These are phyloP conservation scores for Teleogryllus occipitalis DNA, from an alignment of 1,140 invertebrate species.

Conservation along the genomic window DNA sequence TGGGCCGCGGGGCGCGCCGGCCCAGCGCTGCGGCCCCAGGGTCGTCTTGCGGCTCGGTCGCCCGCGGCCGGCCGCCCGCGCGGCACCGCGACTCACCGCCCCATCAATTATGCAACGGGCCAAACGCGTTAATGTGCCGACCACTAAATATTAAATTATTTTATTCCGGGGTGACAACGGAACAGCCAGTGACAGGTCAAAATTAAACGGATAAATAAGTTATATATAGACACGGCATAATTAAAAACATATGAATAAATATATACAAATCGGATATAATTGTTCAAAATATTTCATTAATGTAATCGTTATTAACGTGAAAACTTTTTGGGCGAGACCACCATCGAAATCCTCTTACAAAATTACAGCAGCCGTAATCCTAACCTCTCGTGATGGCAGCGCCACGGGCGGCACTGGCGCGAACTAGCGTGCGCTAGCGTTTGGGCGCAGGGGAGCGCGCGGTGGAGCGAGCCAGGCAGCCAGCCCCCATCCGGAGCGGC, in stretches of 20 bases:
- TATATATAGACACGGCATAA: neutral
- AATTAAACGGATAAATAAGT: constrained; percentile 6
- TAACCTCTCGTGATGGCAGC: neutral
- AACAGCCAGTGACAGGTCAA: neutral
- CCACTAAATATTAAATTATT: constrained; percentile 6
- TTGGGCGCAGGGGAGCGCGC: too few relatives aligned
- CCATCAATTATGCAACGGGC: neutral
- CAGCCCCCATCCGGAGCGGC: too few relatives aligned
- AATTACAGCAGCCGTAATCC: neutral
- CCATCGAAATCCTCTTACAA: neutral
- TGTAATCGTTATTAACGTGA: constrained; percentile 1
- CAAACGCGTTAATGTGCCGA: neutral
- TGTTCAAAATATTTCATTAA: constrained; percentile 6
- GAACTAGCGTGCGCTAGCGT: too few relatives aligned
- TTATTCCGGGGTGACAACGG: neutral
- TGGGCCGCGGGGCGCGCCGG: too few relatives aligned
- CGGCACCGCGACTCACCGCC: too few relatives aligned
- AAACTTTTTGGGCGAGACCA: neutral
- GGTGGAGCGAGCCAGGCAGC: too few relatives aligned
- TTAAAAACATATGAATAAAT: constrained; percentile 6
- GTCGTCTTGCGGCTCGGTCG: too few relatives aligned
- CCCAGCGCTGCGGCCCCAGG: too few relatives aligned
- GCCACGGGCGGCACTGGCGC: neutral
- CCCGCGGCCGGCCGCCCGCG: too few relatives aligned
- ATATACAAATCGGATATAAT: constrained; percentile 6